Evolutionary conservation across 2,888 invertebrate species (phyloP).

Genomic region (Scaptomyza tumidula): DNA sequence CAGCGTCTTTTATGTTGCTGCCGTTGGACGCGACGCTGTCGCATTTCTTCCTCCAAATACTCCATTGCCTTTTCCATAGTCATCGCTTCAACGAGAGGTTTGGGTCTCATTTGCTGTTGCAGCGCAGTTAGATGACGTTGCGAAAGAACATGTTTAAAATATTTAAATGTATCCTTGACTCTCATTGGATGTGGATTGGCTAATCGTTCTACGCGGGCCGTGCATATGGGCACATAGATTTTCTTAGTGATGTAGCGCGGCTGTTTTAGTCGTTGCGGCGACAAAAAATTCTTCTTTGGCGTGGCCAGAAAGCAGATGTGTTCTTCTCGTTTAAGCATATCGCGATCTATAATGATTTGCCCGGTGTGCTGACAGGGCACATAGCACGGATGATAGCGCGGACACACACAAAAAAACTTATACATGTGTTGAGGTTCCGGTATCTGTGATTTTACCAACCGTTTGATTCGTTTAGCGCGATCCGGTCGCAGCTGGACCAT

Average conservation of each 20-base stretch:
- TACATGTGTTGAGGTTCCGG: conserved; percentile 61
- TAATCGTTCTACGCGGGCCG: conserved; percentile 79
- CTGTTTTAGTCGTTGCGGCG: conserved; percentile 46
- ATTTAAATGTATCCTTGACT: conserved; percentile 69
- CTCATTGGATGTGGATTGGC: conserved; percentile 74
- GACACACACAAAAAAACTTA: conserved; percentile 73
- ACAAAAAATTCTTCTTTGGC: conserved; percentile 75
- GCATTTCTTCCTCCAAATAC: conserved; percentile 80
- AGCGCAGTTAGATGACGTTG: conserved; percentile 67
- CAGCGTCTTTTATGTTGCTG: conserved; percentile 65
- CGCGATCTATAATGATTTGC: conserved; percentile 81
- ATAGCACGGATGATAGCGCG: conserved; percentile 72
- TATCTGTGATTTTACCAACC: conserved; percentile 58
- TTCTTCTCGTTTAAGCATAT: conserved; percentile 80
- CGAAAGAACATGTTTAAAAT: conserved; percentile 64
- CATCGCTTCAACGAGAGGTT: conserved; percentile 65
- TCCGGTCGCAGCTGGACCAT: conserved; percentile 72
- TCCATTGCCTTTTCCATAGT: conserved; percentile 77
- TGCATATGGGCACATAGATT: conserved; percentile 77
- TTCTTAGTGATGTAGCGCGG: conserved; percentile 65
- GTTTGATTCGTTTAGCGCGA: conserved; percentile 72
- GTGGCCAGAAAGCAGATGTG: conserved; percentile 81
- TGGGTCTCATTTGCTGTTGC: conserved; percentile 66
- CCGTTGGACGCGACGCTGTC: conserved; percentile 67
- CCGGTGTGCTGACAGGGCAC: conserved; percentile 80